A percentile compares a stretch with the other conserved stretches of the same genome.
These are phyloP conservation scores for Sclerurus mexicanus DNA, from an alignment of 2,113 vertebrate species.

Conservation along the genomic window DNA sequence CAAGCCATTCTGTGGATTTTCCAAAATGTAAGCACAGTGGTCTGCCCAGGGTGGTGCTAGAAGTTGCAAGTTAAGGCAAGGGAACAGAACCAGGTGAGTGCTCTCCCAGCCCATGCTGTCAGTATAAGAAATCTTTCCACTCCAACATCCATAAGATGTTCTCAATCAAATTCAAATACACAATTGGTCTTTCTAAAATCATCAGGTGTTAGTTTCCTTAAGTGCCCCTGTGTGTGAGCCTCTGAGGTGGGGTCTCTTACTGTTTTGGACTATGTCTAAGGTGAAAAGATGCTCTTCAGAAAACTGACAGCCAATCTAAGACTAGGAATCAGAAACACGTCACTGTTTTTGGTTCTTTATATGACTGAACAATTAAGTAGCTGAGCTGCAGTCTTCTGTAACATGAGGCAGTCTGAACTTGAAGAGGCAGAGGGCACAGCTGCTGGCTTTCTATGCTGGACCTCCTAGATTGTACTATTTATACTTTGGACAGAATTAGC, in stretches of 20 bases:
- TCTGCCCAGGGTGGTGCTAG: background rate
- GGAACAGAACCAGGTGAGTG: rapidly evolving
- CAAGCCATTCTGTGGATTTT: background rate
- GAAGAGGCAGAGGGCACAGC: background rate
- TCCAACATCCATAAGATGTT: rapidly evolving
- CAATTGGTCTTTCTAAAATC: background rate
- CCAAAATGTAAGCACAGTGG: background rate
- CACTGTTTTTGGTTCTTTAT: background rate
- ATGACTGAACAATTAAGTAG: background rate
- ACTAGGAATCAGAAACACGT: background rate
- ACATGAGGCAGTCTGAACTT: background rate
- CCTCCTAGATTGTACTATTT: background rate
- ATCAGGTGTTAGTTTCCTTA: background rate
- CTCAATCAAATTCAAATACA: background rate
- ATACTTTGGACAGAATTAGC: background rate
- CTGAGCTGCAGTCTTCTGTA: background rate
- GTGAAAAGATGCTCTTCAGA: background rate
- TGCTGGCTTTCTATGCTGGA: background rate
- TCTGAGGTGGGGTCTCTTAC: background rate
- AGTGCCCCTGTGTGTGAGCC: background rate
- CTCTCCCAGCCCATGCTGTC: background rate
- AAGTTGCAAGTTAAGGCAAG: background rate
- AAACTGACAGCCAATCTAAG: background rate
- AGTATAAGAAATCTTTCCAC: background rate
- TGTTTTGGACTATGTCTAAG: background rate